These are phyloP conservation scores for Tetramorium bicarinatum DNA, from an alignment of 2,888 invertebrate genomes.

Conservation along the genomic window DNA sequence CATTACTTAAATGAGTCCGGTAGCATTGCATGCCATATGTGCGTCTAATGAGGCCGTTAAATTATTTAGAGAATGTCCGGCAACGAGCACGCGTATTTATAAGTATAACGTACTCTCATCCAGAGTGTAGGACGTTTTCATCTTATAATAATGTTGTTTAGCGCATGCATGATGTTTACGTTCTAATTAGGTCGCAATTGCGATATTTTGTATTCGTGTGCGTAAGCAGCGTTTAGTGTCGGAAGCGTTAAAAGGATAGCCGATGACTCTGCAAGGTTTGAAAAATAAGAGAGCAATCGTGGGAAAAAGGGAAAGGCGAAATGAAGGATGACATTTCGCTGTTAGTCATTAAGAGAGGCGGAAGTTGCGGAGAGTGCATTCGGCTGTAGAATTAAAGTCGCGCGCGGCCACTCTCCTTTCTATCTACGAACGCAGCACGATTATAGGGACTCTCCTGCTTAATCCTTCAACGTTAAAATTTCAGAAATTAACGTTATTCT, in stretches of 20 bases:
- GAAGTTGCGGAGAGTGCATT: constrained; percentile 49
- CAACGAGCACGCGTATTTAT: background rate
- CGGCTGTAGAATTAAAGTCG: constrained; percentile 21
- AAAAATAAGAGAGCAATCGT: constrained; percentile 13
- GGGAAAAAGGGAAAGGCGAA: constrained; percentile 35
- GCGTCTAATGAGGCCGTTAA: constrained; percentile 39
- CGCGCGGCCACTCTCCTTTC: constrained; percentile 1
- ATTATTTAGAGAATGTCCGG: constrained; percentile 44
- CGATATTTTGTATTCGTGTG: background rate
- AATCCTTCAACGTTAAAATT: background rate
- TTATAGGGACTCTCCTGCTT: background rate
- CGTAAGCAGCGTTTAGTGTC: background rate
- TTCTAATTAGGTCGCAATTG: background rate
- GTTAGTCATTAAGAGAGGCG: constrained; percentile 53
- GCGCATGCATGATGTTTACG: background rate
- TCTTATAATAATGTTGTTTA: constrained; percentile 17
- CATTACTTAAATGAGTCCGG: constrained; percentile 34
- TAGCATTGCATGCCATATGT: constrained; percentile 30
- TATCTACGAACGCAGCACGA: background rate
- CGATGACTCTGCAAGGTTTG: background rate
- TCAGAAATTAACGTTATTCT: background rate
- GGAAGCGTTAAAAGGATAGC: background rate
- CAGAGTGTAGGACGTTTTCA: constrained; percentile 22
- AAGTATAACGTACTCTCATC: background rate
- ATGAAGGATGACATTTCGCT: constrained; percentile 54